Evolutionary conservation across 2,113 vertebrate genomes (phyloP).

Genomic region (Guaruba guarouba): DNA sequence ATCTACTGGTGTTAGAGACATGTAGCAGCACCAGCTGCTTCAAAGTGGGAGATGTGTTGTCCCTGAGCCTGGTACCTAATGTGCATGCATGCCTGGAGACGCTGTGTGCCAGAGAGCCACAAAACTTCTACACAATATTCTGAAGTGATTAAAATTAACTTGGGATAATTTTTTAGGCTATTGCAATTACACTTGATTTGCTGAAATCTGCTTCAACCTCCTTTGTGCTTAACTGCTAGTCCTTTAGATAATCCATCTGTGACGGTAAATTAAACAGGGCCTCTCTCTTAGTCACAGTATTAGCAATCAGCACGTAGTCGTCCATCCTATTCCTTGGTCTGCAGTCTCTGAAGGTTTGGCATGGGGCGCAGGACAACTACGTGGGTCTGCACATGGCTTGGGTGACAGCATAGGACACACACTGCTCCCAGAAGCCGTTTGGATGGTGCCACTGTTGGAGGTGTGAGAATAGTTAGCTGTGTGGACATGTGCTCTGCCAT

Average conservation of each 20-base stretch:
- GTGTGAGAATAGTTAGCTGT: background rate
- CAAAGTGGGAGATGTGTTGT: background rate
- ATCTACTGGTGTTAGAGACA: background rate
- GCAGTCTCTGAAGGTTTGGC: background rate
- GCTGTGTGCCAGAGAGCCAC: background rate
- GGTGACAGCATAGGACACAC: background rate
- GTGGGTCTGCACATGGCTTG: fast-evolving
- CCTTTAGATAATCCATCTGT: background rate
- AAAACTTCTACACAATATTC: background rate
- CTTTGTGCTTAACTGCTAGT: background rate
- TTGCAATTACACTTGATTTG: background rate
- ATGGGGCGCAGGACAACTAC: fast-evolving
- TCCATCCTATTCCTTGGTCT: background rate
- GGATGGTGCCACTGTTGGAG: background rate
- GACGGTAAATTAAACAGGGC: background rate
- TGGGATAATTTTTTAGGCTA: background rate
- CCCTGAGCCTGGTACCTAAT: background rate
- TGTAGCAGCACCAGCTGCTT: background rate
- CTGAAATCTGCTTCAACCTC: background rate
- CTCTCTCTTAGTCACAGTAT: background rate
- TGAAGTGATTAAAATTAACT: background rate
- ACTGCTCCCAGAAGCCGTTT: background rate
- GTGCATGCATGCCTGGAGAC: background rate
- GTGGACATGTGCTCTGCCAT: background rate
- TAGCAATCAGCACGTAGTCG: too few relatives aligned